These are phyloP conservation scores for Polia nebulosa DNA, from an alignment of 2,888 invertebrate genomes.

Conservation along the genomic window DNA sequence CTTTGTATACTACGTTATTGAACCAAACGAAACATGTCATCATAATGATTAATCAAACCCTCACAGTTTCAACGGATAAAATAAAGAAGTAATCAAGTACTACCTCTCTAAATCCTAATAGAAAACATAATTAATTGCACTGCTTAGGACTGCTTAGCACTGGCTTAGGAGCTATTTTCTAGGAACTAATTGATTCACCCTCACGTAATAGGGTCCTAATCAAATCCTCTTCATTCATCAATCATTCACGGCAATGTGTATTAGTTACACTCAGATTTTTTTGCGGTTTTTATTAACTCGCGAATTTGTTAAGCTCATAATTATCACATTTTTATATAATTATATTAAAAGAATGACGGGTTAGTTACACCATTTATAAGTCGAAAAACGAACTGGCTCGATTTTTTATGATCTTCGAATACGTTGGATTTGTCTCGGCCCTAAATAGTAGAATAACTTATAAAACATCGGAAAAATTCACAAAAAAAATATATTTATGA, in stretches of 20 bases:
- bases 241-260: neutral
- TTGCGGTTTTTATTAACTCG: slow-evolving; percentile 7
- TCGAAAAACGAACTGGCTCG: too few species aligned
- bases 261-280: neutral
- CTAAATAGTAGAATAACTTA: too few species aligned
- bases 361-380: too few species aligned
- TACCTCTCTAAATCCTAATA: neutral
- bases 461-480: too few species aligned
- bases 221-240: slow-evolving; percentile 2
- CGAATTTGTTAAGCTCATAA: slow-evolving; percentile 7
- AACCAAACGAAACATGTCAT: neutral
- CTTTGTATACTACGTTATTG: neutral
- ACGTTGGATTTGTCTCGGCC: too few species aligned
- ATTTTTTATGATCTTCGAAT: too few species aligned
- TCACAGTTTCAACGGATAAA: too few species aligned
- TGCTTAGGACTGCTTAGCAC: too few species aligned
- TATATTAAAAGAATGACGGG: too few species aligned
- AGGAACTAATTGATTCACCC: slow-evolving; percentile 5
- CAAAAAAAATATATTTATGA: too few species aligned
- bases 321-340: slow-evolving; percentile 3
- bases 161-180: neutral
- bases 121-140: slow-evolving; percentile 20
- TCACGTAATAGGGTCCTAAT: slow-evolving; percentile 8
- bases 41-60: too few species aligned
- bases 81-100: neutral